phyloP scores from a whole-genome alignment of 2,888 invertebrate species.

The Zelleria hepariella region DNA sequence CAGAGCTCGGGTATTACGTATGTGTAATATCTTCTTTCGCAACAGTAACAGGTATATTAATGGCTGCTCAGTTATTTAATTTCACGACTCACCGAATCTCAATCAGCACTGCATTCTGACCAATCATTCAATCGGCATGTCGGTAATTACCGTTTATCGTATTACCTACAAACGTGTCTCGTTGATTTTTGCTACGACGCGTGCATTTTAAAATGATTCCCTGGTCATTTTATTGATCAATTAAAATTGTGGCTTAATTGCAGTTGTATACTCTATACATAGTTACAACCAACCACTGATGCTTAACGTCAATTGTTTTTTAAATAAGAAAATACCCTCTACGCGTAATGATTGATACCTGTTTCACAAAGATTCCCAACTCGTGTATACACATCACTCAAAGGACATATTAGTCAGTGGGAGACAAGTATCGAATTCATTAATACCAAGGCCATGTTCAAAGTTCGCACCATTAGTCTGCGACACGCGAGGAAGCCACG shows the following conservation, averaged over 20 bases:
- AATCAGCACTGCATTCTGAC: conserved; percentile 40
- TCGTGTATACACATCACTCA: too few species aligned
- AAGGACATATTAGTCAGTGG: too few species aligned
- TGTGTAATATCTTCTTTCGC: neutral
- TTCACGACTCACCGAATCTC: conserved; percentile 31
- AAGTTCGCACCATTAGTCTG: neutral
- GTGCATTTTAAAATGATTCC: conserved; percentile 2
- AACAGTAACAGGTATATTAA: neutral
- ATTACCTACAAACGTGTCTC: conserved; percentile 30
- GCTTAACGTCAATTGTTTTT: too few species aligned
- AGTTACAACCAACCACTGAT: too few species aligned
- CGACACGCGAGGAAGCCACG: neutral
- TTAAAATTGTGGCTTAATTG: too few species aligned
- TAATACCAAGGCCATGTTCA: neutral
- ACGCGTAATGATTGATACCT: too few species aligned
- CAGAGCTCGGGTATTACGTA: too few species aligned
- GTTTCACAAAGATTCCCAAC: too few species aligned
- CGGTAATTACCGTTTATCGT: conserved; percentile 48
- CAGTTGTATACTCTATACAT: too few species aligned
- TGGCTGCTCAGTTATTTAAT: conserved; percentile 1
- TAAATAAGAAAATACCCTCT: too few species aligned
- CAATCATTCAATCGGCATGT: conserved; percentile 47
- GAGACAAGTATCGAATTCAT: neutral
- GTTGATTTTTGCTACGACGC: conserved; percentile 33
- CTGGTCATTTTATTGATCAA: neutral